Conservation (phyloP, 2,113 vertebrate genomes). For the Isichthys henryi region DNA sequence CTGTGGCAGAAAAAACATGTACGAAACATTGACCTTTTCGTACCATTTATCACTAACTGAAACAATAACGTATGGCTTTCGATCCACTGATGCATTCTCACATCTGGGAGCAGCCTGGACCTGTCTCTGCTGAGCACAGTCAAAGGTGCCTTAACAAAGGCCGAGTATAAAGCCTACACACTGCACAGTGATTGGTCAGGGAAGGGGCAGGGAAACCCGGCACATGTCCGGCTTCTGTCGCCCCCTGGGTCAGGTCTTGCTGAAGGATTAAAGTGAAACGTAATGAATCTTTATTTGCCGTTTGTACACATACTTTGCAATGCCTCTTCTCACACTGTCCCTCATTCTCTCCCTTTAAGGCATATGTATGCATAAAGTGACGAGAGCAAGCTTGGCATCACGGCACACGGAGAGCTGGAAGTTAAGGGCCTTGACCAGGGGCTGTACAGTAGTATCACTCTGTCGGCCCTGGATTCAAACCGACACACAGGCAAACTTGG, state of each 20-base stretch:
- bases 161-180: not conserved
- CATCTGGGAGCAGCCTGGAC: not conserved
- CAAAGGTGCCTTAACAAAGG: not conserved
- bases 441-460: not conserved
- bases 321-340: not conserved
- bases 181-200: not conserved
- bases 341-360: not conserved
- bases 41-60: not conserved
- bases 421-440: not conserved
- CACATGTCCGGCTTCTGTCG: not conserved
- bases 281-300: not conserved
- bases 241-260: not conserved
- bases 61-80: not conserved
- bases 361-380: not conserved
- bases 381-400: not conserved
- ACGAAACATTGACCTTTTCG: not conserved
- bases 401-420: not conserved
- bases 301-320: not conserved
- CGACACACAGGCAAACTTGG: not conserved
- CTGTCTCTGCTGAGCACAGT: not conserved
- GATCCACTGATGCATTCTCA: not conserved
- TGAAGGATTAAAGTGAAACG: not conserved
- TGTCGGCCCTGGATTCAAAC: not conserved
- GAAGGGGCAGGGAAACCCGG: not conserved
- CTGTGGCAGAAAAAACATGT: not conserved